Conservation (phyloP, 1,140 invertebrate genomes). For the Listronotus bonariensis region DNA sequence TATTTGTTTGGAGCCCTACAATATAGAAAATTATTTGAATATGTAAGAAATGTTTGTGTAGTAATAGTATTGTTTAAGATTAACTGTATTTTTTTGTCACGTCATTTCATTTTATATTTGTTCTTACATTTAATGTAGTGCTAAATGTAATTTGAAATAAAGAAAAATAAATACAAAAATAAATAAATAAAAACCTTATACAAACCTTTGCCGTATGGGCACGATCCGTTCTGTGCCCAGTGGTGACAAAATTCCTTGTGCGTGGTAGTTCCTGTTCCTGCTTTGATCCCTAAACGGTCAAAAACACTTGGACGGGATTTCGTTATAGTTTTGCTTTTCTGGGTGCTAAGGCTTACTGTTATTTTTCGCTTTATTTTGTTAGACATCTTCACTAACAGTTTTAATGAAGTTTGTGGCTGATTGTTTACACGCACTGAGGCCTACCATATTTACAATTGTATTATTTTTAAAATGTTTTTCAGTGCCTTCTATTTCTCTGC, state of each 20-base stretch:
- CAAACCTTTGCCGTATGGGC: constrained; percentile 68
- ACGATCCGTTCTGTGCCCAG: constrained; percentile 75
- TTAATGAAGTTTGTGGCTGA: constrained; percentile 12
- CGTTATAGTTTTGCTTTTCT: constrained; percentile 64
- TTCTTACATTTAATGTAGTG: too few species aligned
- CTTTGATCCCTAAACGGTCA: constrained; percentile 75
- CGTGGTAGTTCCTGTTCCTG: constrained; percentile 60
- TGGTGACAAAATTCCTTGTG: constrained; percentile 71
- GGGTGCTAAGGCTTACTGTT: constrained; percentile 70
- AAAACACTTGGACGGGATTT: constrained; percentile 74
- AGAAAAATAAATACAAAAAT: too few species aligned
- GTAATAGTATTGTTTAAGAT: too few species aligned
- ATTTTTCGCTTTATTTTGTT: constrained; percentile 78
- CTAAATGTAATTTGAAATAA: too few species aligned
- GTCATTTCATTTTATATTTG: too few species aligned
- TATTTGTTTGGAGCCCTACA: too few species aligned
- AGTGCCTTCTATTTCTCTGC: too few species aligned
- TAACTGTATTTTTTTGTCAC: too few species aligned
- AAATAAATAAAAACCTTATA: too few species aligned
- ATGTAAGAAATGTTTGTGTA: too few species aligned
- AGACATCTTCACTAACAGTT: constrained; percentile 65
- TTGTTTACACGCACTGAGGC: constrained; percentile 16
- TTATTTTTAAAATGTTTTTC: not conserved
- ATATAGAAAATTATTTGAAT: too few species aligned
- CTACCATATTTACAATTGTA: constrained; percentile 28